Evolutionary conservation across 2,113 vertebrate genomes (phyloP), one percentile per base, ranked within the genome.

Genomic region (Athene cunicularia): DNA sequence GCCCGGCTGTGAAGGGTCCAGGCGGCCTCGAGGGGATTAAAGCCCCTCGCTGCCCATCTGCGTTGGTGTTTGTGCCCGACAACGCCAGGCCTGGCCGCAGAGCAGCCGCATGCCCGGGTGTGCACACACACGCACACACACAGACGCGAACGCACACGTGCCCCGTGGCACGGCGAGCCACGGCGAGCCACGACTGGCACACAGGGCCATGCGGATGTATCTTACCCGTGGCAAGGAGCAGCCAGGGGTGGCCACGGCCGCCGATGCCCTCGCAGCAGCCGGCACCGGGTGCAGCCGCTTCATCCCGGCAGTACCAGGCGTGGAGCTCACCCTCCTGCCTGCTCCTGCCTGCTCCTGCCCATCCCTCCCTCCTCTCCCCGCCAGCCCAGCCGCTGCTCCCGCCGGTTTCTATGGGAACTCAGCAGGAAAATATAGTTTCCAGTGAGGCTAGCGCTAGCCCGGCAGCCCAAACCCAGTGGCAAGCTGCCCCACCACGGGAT

Each of bases 401-500:
- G 66, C 79, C 43, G 77, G 98, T 98, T 98, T 96, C 98, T 97
- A 93, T 77, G 97, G 98, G 96, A 98, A 98, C 98, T 97, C 95
- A 45, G 97, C 91, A 97, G 96, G 96, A 85, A 96, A 98, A 96
- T 91, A 94, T 50, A 74, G 91, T 11, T 80, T 21, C 97, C 68
- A 75, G 97, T 58, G 64, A 97, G 97, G 97, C 97, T 95, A 96
- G 93, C 28, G 75, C 76, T 13, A 43, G 49, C 71, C 67, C 33
- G 58, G 95, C 93, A 84, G 77, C 97, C 47, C 80, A 16, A 76
- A 88, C 45, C 70, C 79, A 85, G 75, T 9, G 11, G 50, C 18
- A n/a, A 91, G 67, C 35, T 84, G 50, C 53, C 71, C 39, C 35
- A 13, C 8, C 68, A 12, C 1, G 1, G 33, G 18, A 24, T 14